Conservation (phyloP, 2,888 invertebrate species). For the Anorthoa munda region DNA sequence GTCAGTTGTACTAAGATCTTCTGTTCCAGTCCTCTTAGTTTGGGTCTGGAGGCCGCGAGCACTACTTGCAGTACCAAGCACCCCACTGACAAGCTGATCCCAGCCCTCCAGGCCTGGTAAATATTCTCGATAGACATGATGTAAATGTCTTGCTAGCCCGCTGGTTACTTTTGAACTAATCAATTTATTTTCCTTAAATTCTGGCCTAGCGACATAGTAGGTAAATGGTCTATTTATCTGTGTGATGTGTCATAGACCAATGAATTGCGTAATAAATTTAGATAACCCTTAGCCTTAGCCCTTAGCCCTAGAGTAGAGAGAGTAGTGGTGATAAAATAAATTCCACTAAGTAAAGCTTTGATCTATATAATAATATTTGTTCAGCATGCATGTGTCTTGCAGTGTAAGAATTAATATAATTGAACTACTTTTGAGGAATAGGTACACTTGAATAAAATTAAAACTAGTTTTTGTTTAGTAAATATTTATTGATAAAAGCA, state of each 20-base stretch:
- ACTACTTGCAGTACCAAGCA: slow-evolving; percentile 71
- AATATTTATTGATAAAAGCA: not conserved
- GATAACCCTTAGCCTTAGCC: too few species aligned
- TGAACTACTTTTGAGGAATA: too few species aligned
- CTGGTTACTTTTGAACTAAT: not conserved
- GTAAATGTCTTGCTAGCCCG: not conserved
- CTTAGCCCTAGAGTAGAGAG: too few species aligned
- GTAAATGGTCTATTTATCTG: too few species aligned
- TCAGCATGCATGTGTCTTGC: too few species aligned
- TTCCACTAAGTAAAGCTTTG: too few species aligned
- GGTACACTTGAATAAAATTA: too few species aligned
- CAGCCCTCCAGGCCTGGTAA: slow-evolving; percentile 68
- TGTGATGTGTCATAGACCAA: not conserved
- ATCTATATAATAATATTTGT: too few species aligned
- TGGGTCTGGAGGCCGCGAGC: slow-evolving; percentile 69
- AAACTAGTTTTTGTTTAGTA: too few species aligned
- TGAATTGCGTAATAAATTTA: too few species aligned
- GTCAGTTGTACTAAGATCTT: slow-evolving; percentile 77
- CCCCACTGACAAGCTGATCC: slow-evolving; percentile 71
- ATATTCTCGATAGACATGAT: slow-evolving; percentile 23
- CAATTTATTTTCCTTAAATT: slow-evolving; percentile 5
- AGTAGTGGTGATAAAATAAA: too few species aligned
- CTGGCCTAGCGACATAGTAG: not conserved
- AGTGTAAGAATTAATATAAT: too few species aligned
- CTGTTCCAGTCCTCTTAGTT: slow-evolving; percentile 77